A percentile compares a stretch with the other conserved stretches of the same genome.
phyloP scores from a whole-genome alignment of 2,113 vertebrate species.

The Irena cyanogastra region DNA sequence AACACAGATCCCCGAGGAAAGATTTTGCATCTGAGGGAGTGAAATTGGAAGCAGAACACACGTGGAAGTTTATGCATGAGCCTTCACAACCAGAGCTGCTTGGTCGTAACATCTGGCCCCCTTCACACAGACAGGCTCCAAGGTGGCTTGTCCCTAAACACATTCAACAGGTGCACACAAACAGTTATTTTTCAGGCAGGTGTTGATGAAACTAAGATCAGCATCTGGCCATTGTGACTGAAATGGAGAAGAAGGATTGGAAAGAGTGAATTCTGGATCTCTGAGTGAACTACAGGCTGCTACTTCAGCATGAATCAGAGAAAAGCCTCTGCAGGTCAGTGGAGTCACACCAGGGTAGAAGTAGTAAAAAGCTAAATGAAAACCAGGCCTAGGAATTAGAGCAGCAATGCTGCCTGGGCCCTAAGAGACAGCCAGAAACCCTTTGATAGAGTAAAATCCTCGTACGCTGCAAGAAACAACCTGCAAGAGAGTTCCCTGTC shows the following conservation, averaged over 20 bases:
- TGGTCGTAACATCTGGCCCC: rapidly evolving
- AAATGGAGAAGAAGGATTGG: neutral
- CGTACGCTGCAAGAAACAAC: neutral
- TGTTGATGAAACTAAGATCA: neutral
- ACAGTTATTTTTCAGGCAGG: neutral
- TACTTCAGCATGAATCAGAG: neutral
- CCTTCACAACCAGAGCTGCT: neutral
- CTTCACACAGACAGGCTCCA: neutral
- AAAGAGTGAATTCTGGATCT: neutral
- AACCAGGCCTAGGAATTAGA: constrained; percentile 8
- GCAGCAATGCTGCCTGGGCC: neutral
- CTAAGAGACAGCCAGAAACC: constrained; percentile 15
- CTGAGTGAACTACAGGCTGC: neutral
- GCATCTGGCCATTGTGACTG: neutral
- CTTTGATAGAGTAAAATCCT: constrained; percentile 47
- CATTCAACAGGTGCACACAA: neutral
- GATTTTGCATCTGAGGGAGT: neutral
- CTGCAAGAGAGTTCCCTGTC: constrained; percentile 1
- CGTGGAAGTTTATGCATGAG: neutral
- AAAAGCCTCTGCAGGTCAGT: neutral
- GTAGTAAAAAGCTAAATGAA: neutral
- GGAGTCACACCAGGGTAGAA: neutral
- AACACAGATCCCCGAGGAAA: rapidly evolving
- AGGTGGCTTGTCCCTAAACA: neutral
- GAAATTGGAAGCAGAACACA: neutral